Evolutionary conservation across 53 echinoderm and acorn worm genomes (phyloP), one percentile per base, ranked within the genome.

Genomic region (Echinometra lucunter): DNA sequence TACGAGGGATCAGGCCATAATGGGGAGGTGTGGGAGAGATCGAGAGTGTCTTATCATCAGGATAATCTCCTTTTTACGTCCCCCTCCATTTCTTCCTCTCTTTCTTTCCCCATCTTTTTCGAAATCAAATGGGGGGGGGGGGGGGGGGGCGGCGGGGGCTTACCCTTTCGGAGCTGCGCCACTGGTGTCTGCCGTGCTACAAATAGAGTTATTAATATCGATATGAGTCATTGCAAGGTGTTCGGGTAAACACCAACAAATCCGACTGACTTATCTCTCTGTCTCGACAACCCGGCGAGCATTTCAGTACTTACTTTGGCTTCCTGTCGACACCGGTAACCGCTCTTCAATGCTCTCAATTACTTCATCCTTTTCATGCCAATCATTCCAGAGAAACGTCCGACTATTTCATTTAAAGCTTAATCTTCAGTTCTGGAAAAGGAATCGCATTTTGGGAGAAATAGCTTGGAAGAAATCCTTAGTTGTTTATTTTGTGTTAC

Each of bases 281-380:
- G 75, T 75, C 75, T 75, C 75, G 75, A 75, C 75, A 38, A 38
- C 75, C 19, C 40, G 75, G 75, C 75, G 75, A 75, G 40, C 38
- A 75, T 19, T 40, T 75, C 37, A 34, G 19, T 40, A 10, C 8
- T 40, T 75, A 18, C 18, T 75, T 40, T 28, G 75, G 75, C 21
- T 75, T 75, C 75, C 37, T 75, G 16, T 21, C 17, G 75, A 75
- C 75, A 40, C 21, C n/a, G 75, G 75, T 38, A 38, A 75, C 75
- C 75, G 19, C 75, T 38, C 0, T 3, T 74, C 38, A 74, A 37
- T 74, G 38, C n/a, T 66, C 28, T 66, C 66, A 66, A 10, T n/a
- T 28, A n/a, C 30, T 66, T n/a, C 67, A 67, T 67, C 67, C 34
- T 37, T 67, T 38, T 40, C 72, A 40, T 75, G 10, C 70, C 34